phyloP scores from a whole-genome alignment of 2,113 vertebrate species.

The Barnardius zonarius region DNA sequence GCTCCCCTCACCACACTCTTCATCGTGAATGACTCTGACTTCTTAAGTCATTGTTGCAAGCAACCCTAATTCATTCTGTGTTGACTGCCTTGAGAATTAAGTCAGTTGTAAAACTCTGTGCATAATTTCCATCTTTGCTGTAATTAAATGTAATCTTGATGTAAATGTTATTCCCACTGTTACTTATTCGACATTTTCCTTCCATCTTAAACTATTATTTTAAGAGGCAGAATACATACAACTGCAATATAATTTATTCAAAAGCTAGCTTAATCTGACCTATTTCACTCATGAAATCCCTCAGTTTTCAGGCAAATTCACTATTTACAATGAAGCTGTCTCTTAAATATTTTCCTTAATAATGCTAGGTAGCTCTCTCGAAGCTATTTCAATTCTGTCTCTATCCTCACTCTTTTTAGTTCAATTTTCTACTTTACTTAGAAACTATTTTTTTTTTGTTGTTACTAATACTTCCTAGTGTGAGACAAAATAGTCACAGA shows the following conservation, averaged over 20 bases:
- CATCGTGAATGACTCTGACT: not conserved
- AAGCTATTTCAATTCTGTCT: not conserved
- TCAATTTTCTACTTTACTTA: not conserved
- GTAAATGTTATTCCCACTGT: slow-evolving; percentile 12
- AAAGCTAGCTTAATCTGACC: not conserved
- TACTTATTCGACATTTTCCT: slow-evolving; percentile 29
- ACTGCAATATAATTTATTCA: slow-evolving; percentile 25
- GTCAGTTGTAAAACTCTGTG: not conserved
- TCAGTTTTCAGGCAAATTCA: not conserved
- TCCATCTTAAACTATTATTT: not conserved
- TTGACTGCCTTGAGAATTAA: slow-evolving; percentile 17
- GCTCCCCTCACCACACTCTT: not conserved
- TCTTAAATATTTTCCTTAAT: not conserved
- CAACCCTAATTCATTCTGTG: not conserved
- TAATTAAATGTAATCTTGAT: slow-evolving; percentile 27
- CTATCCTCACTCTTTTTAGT: not conserved
- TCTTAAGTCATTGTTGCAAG: not conserved
- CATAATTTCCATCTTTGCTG: slow-evolving; percentile 39
- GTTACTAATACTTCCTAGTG: not conserved
- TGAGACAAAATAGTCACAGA: not conserved
- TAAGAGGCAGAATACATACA: slow-evolving; percentile 10
- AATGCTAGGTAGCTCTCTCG: not conserved
- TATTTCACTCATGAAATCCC: not conserved
- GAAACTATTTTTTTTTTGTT: not conserved
- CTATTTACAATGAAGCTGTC: not conserved